A percentile compares a stretch with the other conserved stretches of the same genome.
phyloP scores from a whole-genome alignment of 2,888 invertebrate species.

The Cepaea hortensis region DNA sequence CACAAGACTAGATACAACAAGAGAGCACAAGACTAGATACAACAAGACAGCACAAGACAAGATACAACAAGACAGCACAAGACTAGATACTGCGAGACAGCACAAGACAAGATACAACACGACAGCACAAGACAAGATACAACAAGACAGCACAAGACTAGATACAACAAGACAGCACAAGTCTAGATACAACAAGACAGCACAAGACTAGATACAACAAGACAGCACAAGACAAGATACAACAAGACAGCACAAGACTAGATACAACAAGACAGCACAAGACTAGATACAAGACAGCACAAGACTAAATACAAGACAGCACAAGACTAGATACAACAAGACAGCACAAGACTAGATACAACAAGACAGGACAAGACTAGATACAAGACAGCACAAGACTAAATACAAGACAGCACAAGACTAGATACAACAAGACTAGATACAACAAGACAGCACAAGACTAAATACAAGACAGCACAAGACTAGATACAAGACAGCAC shows the following conservation, averaged over 20 bases:
- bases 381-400: too few species aligned
- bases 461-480: slow-evolving; percentile 16
- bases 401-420: neutral
- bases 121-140: neutral
- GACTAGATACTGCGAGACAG: neutral
- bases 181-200: neutral
- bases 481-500: neutral
- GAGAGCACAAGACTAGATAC: neutral
- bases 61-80: neutral
- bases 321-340: too few species aligned
- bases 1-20: neutral
- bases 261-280: slow-evolving; percentile 9
- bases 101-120: neutral
- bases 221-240: neutral
- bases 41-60: neutral
- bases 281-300: slow-evolving; percentile 8
- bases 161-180: neutral
- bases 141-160: too few species aligned
- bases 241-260: neutral
- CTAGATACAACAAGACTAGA: neutral
- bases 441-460: neutral
- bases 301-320: neutral
- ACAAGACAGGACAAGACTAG: too few species aligned
- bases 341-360: neutral
- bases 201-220: neutral